Base-by-base conservation (phyloP, 2,113 vertebrate species). In the Haemorhous mexicanus region DNA sequence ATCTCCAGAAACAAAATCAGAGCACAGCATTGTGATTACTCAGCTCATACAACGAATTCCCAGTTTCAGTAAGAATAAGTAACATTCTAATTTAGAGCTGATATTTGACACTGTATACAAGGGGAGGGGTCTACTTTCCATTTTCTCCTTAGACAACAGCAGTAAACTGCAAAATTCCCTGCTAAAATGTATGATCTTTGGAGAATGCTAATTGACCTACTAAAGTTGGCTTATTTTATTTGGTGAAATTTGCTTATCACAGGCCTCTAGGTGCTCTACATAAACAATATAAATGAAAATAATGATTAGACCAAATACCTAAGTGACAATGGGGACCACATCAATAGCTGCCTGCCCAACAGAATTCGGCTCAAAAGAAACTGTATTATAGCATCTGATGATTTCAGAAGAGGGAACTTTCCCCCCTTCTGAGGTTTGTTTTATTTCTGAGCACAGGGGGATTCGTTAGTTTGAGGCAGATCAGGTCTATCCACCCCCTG, bases 241-340 rank as follows among this genome's bases (percentile, higher is more conserved):
- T 68, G 33, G 89, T 74, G 68, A 90, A 96, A 96, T 96, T 88
- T 96, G 95, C 94, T 96, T 95, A 97, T 96, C 93, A 77, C 92
- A 97, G 95, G 87, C 94, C 90, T 95, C 94, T 94, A 93, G 96
- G 95, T 94, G 90, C 94, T 94, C 81, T 94, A 94, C 43, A 86
- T 92, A 96, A 96, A 96, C 96, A 97, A 95, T 93, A 94, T 96
- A 96, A 95, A 97, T 1, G 83, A 95, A 96, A 97, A 96, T 96
- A 96, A 97, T 95, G 95, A 96, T 94, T 85, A 95, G 93, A 93
- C 85, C 96, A 96, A 97, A 96, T 95, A 94, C 85, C 88, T 96
- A 91, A 93, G 92, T 92, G 95, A 97, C 92, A 95, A 92, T 11
- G 39, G 93, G 90, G 93, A 96, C 92, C 83, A 96, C 93, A 96